Evolutionary conservation across 1,140 invertebrate genomes (phyloP), one percentile per base, ranked within the genome.

Genomic region (Dendrolimus punctatus): DNA sequence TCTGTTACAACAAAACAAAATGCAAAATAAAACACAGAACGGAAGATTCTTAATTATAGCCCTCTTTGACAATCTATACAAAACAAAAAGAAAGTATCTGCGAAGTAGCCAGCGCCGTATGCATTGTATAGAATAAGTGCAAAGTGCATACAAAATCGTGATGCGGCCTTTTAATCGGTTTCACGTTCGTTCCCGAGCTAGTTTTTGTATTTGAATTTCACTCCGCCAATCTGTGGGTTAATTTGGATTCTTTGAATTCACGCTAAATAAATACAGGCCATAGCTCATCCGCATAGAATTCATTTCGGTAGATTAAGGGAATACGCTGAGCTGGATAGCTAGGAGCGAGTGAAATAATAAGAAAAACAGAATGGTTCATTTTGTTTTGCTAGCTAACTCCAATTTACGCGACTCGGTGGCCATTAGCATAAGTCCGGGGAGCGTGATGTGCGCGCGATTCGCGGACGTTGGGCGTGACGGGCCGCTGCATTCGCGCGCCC

Each of bases 141-240:
- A 86, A 84, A 86, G 83, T 83, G 83, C 83, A 84, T 84, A 86
- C 83, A 83, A 77, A 84, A 84, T 86, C 83, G 83, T 86, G 83
- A 86, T 86, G 83, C 74, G 79, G 80, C 72, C 76, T 81, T 86
- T 86, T 86, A 86, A 85, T 86, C 83, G 83, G 71, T 85, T 83
- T 75, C 80, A 86, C 83, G 83, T 83, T 82, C 72, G 71, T 83
- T 80, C 73, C 71, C 75, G 73, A 67, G 78, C 73, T 76, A 79
- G 78, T 82, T 85, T 86, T 86, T 86, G 78, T 79, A 80, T 83
- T 83, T 77, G 74, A 71, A 81, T 82, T 85, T 86, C 75, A 77
- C 73, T 80, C 67, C 71, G 70, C 73, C 78, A 80, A 84, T 84
- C 76, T 81, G 71, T 49, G 64, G 62, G 66, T 58, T 71, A 72